Evolutionary conservation across 2,113 vertebrate genomes (phyloP).

Genomic region (Mormyrus iriodes): DNA sequence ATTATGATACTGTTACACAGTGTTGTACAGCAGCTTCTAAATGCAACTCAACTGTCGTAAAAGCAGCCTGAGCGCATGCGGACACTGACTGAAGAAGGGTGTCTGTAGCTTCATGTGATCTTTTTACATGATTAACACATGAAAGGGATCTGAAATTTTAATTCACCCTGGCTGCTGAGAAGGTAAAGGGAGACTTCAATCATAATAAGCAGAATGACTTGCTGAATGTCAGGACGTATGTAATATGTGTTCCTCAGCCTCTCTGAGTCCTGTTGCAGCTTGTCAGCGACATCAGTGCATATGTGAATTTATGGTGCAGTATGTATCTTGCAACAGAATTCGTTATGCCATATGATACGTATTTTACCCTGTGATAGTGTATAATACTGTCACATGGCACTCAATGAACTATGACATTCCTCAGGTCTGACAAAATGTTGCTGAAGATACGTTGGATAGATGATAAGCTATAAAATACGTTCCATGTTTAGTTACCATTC

Average conservation of each 20-base stretch:
- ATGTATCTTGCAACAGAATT: background rate
- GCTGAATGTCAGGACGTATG: background rate
- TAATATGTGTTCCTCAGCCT: background rate
- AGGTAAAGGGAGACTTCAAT: background rate
- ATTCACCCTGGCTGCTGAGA: background rate
- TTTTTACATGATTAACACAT: slow-evolving; percentile 31
- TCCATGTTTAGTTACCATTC: background rate
- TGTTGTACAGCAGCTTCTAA: background rate
- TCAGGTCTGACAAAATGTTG: background rate
- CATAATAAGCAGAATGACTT: background rate
- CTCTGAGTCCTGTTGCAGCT: background rate
- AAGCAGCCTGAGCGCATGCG: background rate
- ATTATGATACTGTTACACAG: background rate
- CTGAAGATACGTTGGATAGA: background rate
- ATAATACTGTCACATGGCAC: background rate
- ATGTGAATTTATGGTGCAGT: background rate
- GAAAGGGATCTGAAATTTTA: background rate
- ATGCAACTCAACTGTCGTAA: background rate
- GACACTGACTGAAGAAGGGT: background rate
- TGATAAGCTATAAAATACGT: background rate
- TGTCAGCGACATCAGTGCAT: background rate
- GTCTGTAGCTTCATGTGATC: slow-evolving; percentile 1
- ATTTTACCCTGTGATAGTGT: background rate
- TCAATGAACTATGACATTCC: background rate
- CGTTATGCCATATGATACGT: background rate